Conservation (phyloP, 2,113 vertebrate genomes). For the Uria aalge region DNA sequence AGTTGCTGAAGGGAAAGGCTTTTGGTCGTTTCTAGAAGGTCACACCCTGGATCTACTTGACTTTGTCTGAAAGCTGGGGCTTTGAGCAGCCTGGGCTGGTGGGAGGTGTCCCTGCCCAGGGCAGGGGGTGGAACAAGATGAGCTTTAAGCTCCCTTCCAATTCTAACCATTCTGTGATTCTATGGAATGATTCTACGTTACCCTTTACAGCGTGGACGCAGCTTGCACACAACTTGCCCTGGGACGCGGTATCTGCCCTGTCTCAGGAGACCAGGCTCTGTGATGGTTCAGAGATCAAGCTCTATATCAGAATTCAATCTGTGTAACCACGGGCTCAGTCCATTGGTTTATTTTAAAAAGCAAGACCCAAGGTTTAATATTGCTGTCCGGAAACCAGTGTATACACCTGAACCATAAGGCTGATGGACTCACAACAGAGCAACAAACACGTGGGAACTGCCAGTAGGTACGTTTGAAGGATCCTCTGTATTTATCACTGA, state of each 20-base stretch:
- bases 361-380: neutral
- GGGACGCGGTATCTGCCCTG: neutral
- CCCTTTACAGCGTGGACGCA: neutral
- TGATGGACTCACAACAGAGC: neutral
- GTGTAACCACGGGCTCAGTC: neutral
- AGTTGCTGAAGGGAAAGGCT: neutral
- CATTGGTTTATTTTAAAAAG: neutral
- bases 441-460: neutral
- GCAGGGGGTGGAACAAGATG: too few species aligned
- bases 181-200: neutral
- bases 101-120: too few species aligned
- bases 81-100: too few species aligned
- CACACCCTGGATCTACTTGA: neutral
- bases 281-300: neutral
- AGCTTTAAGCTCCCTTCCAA: too few species aligned
- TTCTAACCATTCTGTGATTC: too few species aligned
- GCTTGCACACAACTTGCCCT: neutral
- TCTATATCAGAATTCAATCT: neutral
- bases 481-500: neutral
- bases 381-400: neutral
- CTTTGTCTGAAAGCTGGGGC: neutral
- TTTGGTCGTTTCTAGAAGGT: neutral
- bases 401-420: neutral
- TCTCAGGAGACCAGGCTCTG: neutral
- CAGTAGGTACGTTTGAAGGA: neutral